Percentiles rank a stretch among this genome's conserved stretches.
phyloP scores from a whole-genome alignment of 1,140 invertebrate species.

The Liolophura sinensis region DNA sequence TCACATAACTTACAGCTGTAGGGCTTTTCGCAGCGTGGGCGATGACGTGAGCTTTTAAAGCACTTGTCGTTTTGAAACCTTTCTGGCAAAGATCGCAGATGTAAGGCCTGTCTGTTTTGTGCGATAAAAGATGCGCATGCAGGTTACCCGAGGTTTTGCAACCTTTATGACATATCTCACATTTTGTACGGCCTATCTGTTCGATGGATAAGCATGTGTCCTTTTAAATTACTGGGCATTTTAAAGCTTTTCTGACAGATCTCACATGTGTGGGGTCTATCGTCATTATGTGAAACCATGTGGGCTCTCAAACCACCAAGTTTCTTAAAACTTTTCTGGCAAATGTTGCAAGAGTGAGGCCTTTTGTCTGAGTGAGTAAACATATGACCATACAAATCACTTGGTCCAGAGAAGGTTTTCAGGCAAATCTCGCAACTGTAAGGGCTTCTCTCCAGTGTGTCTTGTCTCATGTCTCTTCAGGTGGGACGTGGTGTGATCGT shows the following conservation, averaged over 20 bases:
- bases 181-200: constrained; percentile 23
- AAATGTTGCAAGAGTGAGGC: constrained; percentile 35
- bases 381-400: constrained; percentile 26
- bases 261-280: constrained; percentile 32
- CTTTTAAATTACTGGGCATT: constrained; percentile 16
- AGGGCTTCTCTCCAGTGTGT: constrained; percentile 5
- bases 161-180: constrained; percentile 28
- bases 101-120: constrained; percentile 79
- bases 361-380: constrained; percentile 32
- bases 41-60: no score
- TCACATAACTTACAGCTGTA: constrained; percentile 62
- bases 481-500: constrained; percentile 66
- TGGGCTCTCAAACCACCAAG: constrained; percentile 28
- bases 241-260: constrained; percentile 41
- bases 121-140: constrained; percentile 41
- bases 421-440: constrained; percentile 11
- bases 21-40: constrained; percentile 45
- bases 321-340: constrained; percentile 24
- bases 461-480: constrained; percentile 29
- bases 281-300: constrained; percentile 34
- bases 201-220: constrained; percentile 27
- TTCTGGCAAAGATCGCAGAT: constrained; percentile 25
- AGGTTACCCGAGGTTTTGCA: constrained; percentile 13
- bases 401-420: constrained; percentile 22
- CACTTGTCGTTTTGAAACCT: constrained; percentile 9